Base-by-base conservation (phyloP, 1,140 invertebrate genomes). In the Rhopalosiphum padi region DNA sequence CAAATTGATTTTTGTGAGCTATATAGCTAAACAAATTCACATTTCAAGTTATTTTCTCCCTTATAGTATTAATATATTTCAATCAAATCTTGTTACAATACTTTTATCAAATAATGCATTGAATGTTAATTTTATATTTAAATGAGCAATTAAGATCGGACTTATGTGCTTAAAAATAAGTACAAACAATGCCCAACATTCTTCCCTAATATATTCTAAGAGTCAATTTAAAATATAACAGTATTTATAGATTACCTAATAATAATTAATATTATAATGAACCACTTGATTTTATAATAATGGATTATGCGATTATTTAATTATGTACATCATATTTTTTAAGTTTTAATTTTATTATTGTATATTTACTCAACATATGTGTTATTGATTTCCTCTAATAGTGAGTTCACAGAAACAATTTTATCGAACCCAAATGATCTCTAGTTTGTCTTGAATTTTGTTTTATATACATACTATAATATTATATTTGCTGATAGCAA, bases 191-290 rank as follows among this genome's bases (percentile, higher is more conserved):
- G 15, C 11, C 53, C 23, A 30, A 68, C n/a, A 60, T 68, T 43
- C 23, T 90, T 90, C 88, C 88, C 51, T 68, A 60, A 90, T 90
- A n/a, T 68, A 35, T 55, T 77, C 15, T 90, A 43, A 68, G 89
- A 90, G 89, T 90, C 55, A 90, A 90, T 90, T 90, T 90, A 7
- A 90, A 43, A 89, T 88, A 41, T 55, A 90, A 90, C 89, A 90
- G 89, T 90, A 90, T 90, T 90, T 43, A 43, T 90, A 90, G 89
- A 90, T 68, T 90, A 90, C 25, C 37, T 35, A 86, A 46, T 86
- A 86, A 86, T 86, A 77, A 77, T 25, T 51, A 90, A 68, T 90
- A 15, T 37, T 60, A 46, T 68, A 11, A 53, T 35, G 30, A 55
- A 37, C 30, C 43, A 89, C 43, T 51, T 90, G 60, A 90, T 90